Conservation (phyloP, 2,797 vertebrate genomes). For the Gadopsis bispinosus region DNA sequence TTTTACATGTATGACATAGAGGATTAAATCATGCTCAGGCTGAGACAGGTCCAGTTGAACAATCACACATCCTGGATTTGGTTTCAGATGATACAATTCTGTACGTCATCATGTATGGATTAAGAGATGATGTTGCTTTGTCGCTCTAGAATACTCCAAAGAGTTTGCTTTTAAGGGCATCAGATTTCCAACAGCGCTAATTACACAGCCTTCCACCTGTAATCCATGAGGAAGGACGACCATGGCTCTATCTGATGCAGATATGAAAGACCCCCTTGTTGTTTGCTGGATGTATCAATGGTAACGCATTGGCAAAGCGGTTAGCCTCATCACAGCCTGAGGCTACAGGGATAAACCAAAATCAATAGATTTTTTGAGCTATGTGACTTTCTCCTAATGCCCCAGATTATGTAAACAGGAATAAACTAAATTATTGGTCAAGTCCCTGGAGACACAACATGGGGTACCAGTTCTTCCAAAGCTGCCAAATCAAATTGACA, state of each 20-base stretch:
- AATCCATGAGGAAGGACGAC: neutral
- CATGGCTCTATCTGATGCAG: neutral
- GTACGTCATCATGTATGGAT: neutral
- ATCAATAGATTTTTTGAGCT: conserved; percentile 61
- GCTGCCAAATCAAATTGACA: neutral
- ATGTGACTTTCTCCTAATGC: conserved; percentile 45
- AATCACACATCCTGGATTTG: neutral
- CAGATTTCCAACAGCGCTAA: conserved; percentile 10
- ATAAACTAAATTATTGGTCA: conserved; percentile 28
- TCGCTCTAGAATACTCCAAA: neutral
- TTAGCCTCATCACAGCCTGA: conserved; percentile 58
- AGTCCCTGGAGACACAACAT: conserved; percentile 23
- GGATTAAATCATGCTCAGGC: neutral
- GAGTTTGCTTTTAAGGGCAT: conserved; percentile 1
- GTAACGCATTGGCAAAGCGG: conserved; percentile 48
- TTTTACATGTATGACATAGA: neutral
- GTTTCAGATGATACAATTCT: neutral
- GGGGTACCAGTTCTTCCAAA: neutral
- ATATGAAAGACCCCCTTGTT: conserved; percentile 24
- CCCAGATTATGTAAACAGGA: conserved; percentile 43
- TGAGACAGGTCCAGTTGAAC: neutral
- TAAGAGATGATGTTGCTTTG: neutral
- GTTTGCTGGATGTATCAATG: conserved; percentile 36
- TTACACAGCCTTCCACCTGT: conserved; percentile 5
- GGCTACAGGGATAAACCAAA: conserved; percentile 54